Base-by-base conservation (phyloP, 1,140 invertebrate species). In the Heliconius congener region DNA sequence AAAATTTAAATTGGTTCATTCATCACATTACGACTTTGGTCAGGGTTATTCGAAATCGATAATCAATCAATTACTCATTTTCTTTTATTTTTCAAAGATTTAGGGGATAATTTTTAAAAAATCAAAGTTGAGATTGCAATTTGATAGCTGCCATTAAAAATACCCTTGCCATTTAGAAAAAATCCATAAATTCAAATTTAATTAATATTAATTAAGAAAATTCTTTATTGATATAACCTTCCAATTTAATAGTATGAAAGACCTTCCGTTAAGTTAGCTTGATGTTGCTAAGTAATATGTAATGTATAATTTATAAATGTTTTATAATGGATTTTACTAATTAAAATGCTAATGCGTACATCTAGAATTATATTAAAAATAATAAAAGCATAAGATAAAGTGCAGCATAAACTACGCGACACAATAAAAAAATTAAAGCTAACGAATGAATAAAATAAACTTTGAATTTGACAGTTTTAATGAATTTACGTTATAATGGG, bases 1-100 rank as follows among this genome's bases (percentile, higher is more conserved):
- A 79, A 83, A 83, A 78, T 83, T 83, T 83, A 78, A 83, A 83
- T 83, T 83, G 79, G 76, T 71, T 83, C 82, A 74, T 83, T 78
- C 57, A 81, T 78, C 82, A 83, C 79, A 78, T 83, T 74, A 82
- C 72, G 23, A 73, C 66, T 52, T 46, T 37, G 42, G 77, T 78
- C 73, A 73, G n/a, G 71, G 37, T 78, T 77, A 81, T 75, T 75
- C 75, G 73, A 78, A 81, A 81, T 71, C 76, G 72, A 77, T 81
- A 81, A 77, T 72, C 73, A 71, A 81, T 81, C 78, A 27, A 79
- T 79, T 50, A 77, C 42, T 74, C 71, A 74, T 50, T 42, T 57
- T 76, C 19, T 66, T 71, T 76, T 70, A 34, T 72, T 79, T 79
- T 79, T 75, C 74, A 71, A 71, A 19, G 27, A 79, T 13, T 73